A percentile compares a stretch with the other conserved stretches of the same genome.
These are phyloP conservation scores for Mormoops blainvillei DNA, from an alignment of 2,113 vertebrate genomes.

Conservation along the genomic window DNA sequence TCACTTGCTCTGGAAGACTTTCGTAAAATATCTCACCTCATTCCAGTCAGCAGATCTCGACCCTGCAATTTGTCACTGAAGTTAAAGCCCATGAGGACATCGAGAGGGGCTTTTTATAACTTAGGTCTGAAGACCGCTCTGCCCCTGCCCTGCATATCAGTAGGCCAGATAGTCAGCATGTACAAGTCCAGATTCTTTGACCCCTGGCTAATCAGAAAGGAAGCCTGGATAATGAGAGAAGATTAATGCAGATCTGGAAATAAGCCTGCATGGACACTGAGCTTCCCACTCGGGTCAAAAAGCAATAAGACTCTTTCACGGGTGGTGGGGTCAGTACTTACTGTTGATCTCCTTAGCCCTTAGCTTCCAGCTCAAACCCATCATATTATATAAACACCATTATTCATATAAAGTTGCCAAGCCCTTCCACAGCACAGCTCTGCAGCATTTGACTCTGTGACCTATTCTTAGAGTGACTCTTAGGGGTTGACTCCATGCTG, in stretches of 20 bases:
- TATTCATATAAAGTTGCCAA: slow-evolving; percentile 46
- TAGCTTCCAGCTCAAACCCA: slow-evolving; percentile 27
- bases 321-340: slow-evolving; percentile 53
- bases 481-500: slow-evolving; percentile 52
- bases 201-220: slow-evolving; percentile 15
- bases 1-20: neutral
- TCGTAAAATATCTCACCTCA: neutral
- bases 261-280: neutral
- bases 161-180: neutral
- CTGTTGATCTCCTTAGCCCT: slow-evolving; percentile 24
- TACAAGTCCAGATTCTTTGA: neutral
- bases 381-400: slow-evolving; percentile 45
- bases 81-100: neutral
- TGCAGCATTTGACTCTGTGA: slow-evolving; percentile 50
- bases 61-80: neutral
- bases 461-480: slow-evolving; percentile 57
- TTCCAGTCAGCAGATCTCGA: neutral
- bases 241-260: slow-evolving; percentile 34
- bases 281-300: slow-evolving; percentile 30
- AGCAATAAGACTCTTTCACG: neutral
- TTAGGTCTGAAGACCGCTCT: neutral
- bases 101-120: neutral
- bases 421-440: neutral
- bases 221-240: slow-evolving; percentile 35
- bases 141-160: neutral